These are phyloP conservation scores for Valencia hispanica DNA, from an alignment of 2,797 vertebrate species.

Conservation along the genomic window DNA sequence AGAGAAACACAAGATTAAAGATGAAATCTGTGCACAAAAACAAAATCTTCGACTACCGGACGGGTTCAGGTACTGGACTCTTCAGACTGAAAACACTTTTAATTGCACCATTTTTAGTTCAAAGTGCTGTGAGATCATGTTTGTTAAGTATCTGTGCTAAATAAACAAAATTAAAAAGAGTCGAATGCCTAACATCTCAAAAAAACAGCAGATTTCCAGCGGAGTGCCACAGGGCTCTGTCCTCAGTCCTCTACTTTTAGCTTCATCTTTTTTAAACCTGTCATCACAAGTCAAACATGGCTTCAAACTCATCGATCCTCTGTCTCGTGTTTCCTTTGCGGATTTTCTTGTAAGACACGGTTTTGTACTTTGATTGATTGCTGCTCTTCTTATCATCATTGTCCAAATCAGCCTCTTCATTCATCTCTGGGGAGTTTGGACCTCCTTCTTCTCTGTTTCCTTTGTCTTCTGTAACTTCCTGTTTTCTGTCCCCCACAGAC, in stretches of 20 bases:
- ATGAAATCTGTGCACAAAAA: background rate
- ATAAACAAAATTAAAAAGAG: no score
- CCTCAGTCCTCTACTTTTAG: background rate
- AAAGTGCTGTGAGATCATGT: no score
- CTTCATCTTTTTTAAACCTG: background rate
- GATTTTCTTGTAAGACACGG: slow-evolving; percentile 92
- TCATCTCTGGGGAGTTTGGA: slow-evolving; percentile 30
- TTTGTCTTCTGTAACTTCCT: slow-evolving; percentile 49
- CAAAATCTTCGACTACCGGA: no score
- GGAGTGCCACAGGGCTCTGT: background rate
- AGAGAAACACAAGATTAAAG: background rate
- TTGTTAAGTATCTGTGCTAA: background rate
- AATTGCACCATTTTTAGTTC: no score
- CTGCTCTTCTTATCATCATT: slow-evolving; percentile 73
- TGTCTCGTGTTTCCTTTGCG: slow-evolving; percentile 92
- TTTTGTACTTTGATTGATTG: slow-evolving; percentile 86
- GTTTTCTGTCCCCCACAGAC: slow-evolving; percentile 1
- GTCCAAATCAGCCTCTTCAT: slow-evolving; percentile 63
- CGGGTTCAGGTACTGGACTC: no score
- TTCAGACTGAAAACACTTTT: no score
- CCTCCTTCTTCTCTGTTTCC: slow-evolving; percentile 12
- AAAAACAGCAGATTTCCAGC: background rate
- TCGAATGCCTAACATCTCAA: no score
- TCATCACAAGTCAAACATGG: slow-evolving; percentile 81
- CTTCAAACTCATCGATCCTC: slow-evolving; percentile 94